Evolutionary conservation across 2,113 vertebrate species (phyloP), one percentile per base, ranked within the genome.

Genomic region (Mus spicilegus): DNA sequence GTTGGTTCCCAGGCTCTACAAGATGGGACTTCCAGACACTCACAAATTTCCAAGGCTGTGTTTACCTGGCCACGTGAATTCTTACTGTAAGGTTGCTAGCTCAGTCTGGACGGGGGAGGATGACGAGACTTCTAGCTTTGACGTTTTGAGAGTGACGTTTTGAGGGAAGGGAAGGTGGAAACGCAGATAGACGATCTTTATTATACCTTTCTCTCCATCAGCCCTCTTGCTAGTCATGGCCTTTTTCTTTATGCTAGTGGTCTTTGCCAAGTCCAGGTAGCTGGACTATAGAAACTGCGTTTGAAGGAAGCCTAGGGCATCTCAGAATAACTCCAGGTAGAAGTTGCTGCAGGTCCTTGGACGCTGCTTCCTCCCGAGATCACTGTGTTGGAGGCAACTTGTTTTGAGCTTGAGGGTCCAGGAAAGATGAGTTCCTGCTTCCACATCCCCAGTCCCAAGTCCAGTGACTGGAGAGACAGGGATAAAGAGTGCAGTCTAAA

Each of bases 201-300:
- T 4, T 0, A 1, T 4, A 11, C 2, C 6, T 30, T 51, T 90
- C 11, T 13, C 39, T 49, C 14, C 24, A 20, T 12, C 0, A 6
- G 30, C 8, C 26, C 58, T 36, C 30, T 20, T 13, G 17, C 17
- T 84, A 56, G 54, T 33, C 28, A 20, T 30, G 61, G 22, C 20
- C 7, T 39, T 42, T 69, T 93, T 96, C 28, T 89, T 90, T 14
- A n/a, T 33, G 14, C 2, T 11, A 16, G 12, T 30, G 46, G 20
- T 30, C 33, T 46, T 93, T 72, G 42, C 33, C 13, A 77, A 73
- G 82, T 76, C 30, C 36, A 67, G 17, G 6, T 42, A 58, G 24
- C n/a, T 65, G 30, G 70, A 51, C 39, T 49, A n/a, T 87, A 94
- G n/a, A 39, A 6, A 5, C 4, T 20, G 63, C 26, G 65, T 36